Base-by-base conservation (phyloP, 37 sponge, comb jelly and placozoan genomes). In the Hormiphora californensis region DNA sequence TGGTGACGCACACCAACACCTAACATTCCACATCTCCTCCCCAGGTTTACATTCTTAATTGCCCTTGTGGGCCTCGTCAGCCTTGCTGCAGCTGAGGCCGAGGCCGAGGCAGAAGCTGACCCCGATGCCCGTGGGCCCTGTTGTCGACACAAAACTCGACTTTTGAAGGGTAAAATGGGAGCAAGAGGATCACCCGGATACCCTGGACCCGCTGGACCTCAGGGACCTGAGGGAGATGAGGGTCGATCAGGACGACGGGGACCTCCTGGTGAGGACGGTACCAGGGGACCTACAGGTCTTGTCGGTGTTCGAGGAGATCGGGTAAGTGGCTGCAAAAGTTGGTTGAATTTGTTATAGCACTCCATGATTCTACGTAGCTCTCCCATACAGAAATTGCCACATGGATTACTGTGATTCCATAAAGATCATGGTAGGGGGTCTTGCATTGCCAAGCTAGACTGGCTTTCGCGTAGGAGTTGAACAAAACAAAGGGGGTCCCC, bases 161-260 rank as follows among this genome's bases (percentile, higher is more conserved):
- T 73, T 19, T 15, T 73, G 81, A 73, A 73, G 44, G 81, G 81
- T 36, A 73, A 36, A 30, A 41, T 9, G 43, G 81, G 81, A 73
- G 81, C 12, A n/a, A 73, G 9, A 7, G 81, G 81, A 43, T n/a
- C 43, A 3, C 81, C 81, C 41, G 81, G 81, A 4, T 46, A 43
- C 21, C 21, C 25, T 33, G 81, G 81, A 3, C 39, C 35, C 5
- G 23, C 23, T 28, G 81, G 81, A 40, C 44, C 81, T 46, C 81
- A 73, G 35, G 81, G 81, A n/a, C 81, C 81, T 11, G 4, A 8
- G 39, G 81, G 81, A 39, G 81, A n/a, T 28, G 19, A n/a, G n/a
- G n/a, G n/a, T n/a, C n/a, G n/a, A n/a, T n/a, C n/a, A n/a, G n/a
- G n/a, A n/a, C n/a, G n/a, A n/a, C n/a, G n/a, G n/a, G n/a, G n/a